Evolutionary conservation across 2,888 invertebrate species (phyloP).

Genomic region (Troides aeacus): DNA sequence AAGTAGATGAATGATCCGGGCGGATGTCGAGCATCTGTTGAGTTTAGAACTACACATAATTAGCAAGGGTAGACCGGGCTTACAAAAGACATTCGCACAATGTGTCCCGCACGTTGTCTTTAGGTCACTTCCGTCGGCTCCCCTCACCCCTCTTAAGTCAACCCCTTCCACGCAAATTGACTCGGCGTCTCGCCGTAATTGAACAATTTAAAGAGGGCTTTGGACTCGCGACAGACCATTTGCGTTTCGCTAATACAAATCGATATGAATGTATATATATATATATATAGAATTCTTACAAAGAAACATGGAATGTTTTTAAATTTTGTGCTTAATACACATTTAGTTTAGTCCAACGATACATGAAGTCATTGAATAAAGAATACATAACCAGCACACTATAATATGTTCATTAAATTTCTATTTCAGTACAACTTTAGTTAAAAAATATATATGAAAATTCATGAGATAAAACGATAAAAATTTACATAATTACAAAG

Average conservation of each 20-base stretch:
- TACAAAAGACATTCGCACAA: constrained; percentile 67
- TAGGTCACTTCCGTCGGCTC: constrained; percentile 54
- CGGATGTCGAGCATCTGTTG: constrained; percentile 79
- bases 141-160: constrained; percentile 38
- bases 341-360: too few species aligned
- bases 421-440: too few species aligned
- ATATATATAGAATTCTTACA: too few species aligned
- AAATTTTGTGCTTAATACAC: too few species aligned
- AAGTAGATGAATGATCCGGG: constrained; percentile 42
- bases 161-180: constrained; percentile 30
- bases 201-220: constrained; percentile 30
- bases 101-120: constrained; percentile 67
- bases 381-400: too few species aligned
- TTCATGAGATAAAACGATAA: constrained; percentile 9
- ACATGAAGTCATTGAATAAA: too few species aligned
- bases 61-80: constrained; percentile 62
- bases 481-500: constrained; percentile 14
- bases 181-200: constrained; percentile 29
- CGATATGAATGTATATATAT: not conserved
- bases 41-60: constrained; percentile 73
- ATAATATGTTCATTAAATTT: too few species aligned
- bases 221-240: constrained; percentile 14
- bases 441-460: not conserved
- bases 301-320: too few species aligned
- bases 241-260: constrained; percentile 1